These are phyloP conservation scores for Drosophila melanica DNA, from an alignment of 1,140 invertebrate species.

Conservation along the genomic window DNA sequence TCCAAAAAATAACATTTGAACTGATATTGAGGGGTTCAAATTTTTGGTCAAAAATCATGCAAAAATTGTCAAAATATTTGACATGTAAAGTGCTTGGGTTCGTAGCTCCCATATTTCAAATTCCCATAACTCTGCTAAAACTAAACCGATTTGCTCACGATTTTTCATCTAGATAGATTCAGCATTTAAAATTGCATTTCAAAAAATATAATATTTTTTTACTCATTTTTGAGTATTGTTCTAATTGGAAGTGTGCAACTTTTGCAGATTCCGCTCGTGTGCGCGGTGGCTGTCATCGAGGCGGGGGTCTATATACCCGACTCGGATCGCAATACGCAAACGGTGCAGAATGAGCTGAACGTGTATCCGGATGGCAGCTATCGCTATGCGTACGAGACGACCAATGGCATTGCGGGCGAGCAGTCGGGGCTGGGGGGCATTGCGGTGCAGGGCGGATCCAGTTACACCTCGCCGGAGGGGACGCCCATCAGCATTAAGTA, in stretches of 20 bases:
- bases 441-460: constrained; percentile 61
- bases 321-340: constrained; percentile 64
- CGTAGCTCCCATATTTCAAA: too few relatives aligned
- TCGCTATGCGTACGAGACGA: constrained; percentile 85
- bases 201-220: too few relatives aligned
- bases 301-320: constrained; percentile 61
- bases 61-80: too few relatives aligned
- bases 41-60: too few relatives aligned
- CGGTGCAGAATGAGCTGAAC: constrained; percentile 66
- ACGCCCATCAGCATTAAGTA: constrained; percentile 84
- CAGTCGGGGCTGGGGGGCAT: constrained; percentile 84
- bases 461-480: constrained; percentile 83
- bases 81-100: too few relatives aligned
- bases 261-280: constrained; percentile 47
- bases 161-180: too few relatives aligned
- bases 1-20: too few relatives aligned
- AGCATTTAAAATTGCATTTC: too few relatives aligned
- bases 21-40: too few relatives aligned
- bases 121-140: too few relatives aligned
- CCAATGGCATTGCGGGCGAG: constrained; percentile 86
- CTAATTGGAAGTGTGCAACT: not conserved
- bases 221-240: too few relatives aligned
- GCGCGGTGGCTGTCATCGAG: constrained; percentile 28
- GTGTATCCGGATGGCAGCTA: constrained; percentile 85
- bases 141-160: too few relatives aligned